These are phyloP conservation scores for Calcarius lapponicus DNA, from an alignment of 2,797 vertebrate genomes.

Conservation along the genomic window DNA sequence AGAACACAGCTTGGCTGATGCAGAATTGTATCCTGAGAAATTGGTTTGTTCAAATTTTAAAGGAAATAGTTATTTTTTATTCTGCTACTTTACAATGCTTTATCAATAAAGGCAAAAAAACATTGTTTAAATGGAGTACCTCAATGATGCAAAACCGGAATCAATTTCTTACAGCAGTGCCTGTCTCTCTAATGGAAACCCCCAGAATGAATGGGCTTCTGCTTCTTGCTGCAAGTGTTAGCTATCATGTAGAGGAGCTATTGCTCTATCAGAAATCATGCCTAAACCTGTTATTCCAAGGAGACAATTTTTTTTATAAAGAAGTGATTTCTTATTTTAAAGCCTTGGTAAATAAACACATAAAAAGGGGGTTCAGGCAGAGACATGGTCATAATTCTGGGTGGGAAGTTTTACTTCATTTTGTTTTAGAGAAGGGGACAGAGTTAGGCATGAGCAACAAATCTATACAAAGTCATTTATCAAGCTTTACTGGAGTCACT, in stretches of 20 bases:
- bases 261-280: constrained; percentile 69
- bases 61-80: background rate
- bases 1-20: background rate
- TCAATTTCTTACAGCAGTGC: constrained; percentile 46
- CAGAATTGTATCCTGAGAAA: background rate
- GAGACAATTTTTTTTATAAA: constrained; percentile 67
- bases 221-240: constrained; percentile 57
- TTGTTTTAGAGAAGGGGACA: constrained; percentile 55
- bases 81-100: background rate
- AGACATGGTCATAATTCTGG: constrained; percentile 57
- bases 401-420: constrained; percentile 54
- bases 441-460: constrained; percentile 46
- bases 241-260: constrained; percentile 71
- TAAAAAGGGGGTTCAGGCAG: constrained; percentile 37
- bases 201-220: constrained; percentile 55
- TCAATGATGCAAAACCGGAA: constrained; percentile 58
- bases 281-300: constrained; percentile 68
- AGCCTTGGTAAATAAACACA: constrained; percentile 68
- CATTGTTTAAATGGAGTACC: constrained; percentile 43
- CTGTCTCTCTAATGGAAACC: constrained; percentile 57
- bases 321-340: constrained; percentile 74
- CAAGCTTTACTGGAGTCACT: constrained; percentile 49
- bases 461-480: constrained; percentile 66
- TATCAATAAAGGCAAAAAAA: background rate
- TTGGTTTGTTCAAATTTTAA: background rate